These are phyloP conservation scores for Gulo gulo DNA, from an alignment of 2,113 vertebrate genomes.

Conservation along the genomic window DNA sequence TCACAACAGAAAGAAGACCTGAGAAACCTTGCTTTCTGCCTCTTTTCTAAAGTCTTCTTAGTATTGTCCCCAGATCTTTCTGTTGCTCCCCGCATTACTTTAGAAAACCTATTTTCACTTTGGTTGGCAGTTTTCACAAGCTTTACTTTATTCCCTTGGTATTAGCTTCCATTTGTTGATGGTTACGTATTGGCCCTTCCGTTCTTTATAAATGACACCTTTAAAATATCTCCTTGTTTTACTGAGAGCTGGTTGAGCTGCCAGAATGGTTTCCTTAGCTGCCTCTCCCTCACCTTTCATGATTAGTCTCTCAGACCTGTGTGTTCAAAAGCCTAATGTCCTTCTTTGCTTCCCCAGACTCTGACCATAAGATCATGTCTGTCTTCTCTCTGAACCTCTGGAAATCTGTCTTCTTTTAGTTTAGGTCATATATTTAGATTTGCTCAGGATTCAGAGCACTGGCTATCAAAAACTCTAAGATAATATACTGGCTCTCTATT, in stretches of 20 bases:
- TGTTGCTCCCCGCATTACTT: neutral
- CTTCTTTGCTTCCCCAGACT: neutral
- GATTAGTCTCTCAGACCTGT: neutral
- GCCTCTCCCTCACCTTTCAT: neutral
- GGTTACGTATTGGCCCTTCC: neutral
- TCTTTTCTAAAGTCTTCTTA: neutral
- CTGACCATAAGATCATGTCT: neutral
- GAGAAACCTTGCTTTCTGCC: neutral
- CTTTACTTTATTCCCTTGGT: neutral
- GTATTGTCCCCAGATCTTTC: neutral
- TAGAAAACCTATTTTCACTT: conserved; percentile 2
- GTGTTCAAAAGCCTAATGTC: neutral
- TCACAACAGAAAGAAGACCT: neutral
- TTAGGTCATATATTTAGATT: neutral
- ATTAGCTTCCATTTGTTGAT: conserved; percentile 27
- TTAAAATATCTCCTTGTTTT: neutral
- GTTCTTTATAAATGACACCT: neutral
- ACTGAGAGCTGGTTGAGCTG: neutral
- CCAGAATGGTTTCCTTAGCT: neutral
- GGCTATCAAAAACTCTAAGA: neutral
- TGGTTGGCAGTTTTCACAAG: neutral
- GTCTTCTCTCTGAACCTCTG: neutral
- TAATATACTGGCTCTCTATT: neutral
- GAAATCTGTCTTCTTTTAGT: neutral
- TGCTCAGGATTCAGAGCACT: neutral